Conservation (phyloP, 2,797 vertebrate genomes). For the Peromyscus attwateri region DNA sequence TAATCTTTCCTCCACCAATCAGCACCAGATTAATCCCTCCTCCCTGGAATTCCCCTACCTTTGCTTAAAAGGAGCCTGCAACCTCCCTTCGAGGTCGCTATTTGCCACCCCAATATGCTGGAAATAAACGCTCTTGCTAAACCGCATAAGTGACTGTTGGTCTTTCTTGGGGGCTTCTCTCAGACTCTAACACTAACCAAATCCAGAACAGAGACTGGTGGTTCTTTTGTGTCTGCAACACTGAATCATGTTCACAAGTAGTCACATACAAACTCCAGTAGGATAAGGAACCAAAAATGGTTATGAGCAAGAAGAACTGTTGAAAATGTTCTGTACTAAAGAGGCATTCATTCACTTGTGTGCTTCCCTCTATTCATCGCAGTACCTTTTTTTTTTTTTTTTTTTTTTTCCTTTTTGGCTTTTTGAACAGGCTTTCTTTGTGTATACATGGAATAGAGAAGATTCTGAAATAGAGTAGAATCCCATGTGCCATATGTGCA, state of each 20-base stretch:
- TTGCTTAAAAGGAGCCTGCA: no score
- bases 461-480: not conserved
- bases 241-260: not conserved
- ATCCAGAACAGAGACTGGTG: constrained; percentile 10
- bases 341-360: constrained; percentile 21
- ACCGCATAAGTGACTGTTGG: no score
- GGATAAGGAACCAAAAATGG: not conserved
- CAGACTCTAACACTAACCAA: not conserved
- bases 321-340: not conserved
- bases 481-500: not conserved
- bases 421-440: not conserved
- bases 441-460: not conserved
- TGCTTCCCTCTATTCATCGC: not conserved
- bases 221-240: constrained; percentile 44
- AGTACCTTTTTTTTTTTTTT: not conserved
- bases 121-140: no score
- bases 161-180: no score
- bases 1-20: no score
- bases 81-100: no score
- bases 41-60: no score
- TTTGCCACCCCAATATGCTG: no score
- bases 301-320: not conserved
- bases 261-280: constrained; percentile 11
- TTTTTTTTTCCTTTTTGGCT: no score
- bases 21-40: no score